Base-by-base conservation (phyloP, 2,888 invertebrate genomes). In the Agrotis segetum region DNA sequence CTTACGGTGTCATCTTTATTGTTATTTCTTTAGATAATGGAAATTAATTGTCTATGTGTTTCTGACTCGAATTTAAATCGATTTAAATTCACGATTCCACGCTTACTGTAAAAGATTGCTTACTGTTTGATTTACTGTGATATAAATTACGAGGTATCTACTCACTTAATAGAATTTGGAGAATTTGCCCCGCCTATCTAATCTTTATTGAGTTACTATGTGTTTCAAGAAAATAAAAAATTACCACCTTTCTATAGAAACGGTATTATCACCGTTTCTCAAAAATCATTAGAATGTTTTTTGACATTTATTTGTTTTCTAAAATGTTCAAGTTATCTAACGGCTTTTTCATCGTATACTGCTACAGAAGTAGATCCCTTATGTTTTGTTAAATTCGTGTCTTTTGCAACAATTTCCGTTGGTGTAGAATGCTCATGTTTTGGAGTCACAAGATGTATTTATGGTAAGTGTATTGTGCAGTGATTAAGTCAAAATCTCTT, bases 11-110 rank as follows among this genome's bases (percentile, higher is more conserved):
- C 84, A 84, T 78, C 67, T 85, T 82, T 84, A 87, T 86, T 81
- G 74, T 85, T 84, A 78, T 78, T 74, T 71, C 79, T 75, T 67
- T 64, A 82, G 82, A 88, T 87, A 86, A 81, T 77, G 69, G 70
- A 81, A 82, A 86, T 84, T 84, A 84, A 85, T 86, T 79, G 82
- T 69, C 46, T 47, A 44, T 67, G 52, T 69, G 77, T 60, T 59
- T 75, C 67, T 75, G 74, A 74, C 56, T 75, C 50, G 85, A 84
- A 86, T 86, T 81, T 76, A 68, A 84, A 87, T 83, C 52, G 76
- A 67, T 79, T 81, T 82, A 63, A 74, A 68, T 71, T 64, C 59
- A 46, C 0, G 21, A 60, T 69, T 40, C 19, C n/a, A 63, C 24
- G 67, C 71, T 74, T 74, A 67, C 56, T 58, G 64, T 53, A 66